Evolutionary conservation across 2,113 vertebrate genomes (phyloP).

Genomic region (Calidris pygmaea): DNA sequence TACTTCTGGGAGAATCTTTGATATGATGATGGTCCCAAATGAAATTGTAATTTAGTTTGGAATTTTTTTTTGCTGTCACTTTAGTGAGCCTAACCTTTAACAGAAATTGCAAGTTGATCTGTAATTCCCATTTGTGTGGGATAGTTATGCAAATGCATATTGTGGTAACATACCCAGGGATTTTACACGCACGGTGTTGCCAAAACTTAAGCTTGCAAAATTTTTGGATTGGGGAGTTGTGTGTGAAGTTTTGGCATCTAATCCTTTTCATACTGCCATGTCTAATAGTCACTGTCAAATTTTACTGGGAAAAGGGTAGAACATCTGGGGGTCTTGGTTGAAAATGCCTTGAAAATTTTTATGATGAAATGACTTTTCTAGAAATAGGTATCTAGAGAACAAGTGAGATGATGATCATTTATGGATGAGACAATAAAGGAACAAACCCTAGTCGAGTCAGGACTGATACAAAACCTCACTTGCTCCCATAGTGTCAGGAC

Average conservation of each 20-base stretch:
- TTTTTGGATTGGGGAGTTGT: not conserved
- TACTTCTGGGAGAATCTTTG: not conserved
- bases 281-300: not conserved
- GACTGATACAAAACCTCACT: not conserved
- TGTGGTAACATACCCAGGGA: not conserved
- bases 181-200: not conserved
- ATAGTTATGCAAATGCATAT: not conserved
- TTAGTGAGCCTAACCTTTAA: not conserved
- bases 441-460: not conserved
- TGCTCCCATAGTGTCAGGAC: not conserved
- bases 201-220: conserved; percentile 4
- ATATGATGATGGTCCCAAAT: not conserved
- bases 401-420: not conserved
- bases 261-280: not conserved
- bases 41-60: not conserved
- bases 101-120: not conserved
- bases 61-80: not conserved
- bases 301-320: not conserved
- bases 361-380: not conserved
- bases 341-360: not conserved
- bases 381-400: not conserved
- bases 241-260: not conserved
- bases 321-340: not conserved
- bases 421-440: not conserved
- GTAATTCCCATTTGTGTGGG: not conserved